Percentiles rank a stretch among this genome's conserved stretches.
Conservation (phyloP, 1,140 invertebrate genomes). For the Brachionus sp. region DNA sequence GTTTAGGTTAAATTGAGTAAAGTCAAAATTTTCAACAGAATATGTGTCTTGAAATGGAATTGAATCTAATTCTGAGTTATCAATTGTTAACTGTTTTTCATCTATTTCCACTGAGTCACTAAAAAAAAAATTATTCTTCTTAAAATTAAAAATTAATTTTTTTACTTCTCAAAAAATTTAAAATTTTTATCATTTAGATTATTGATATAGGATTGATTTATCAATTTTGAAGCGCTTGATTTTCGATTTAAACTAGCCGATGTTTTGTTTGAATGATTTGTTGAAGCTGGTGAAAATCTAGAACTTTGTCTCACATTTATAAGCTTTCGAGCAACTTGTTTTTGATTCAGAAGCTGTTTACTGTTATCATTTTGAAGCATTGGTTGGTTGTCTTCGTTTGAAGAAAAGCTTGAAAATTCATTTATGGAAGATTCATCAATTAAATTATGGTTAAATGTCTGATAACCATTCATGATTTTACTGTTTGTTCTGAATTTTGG, state of each 20-base stretch:
- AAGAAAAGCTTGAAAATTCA: not conserved
- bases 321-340: conserved; percentile 15
- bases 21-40: not conserved
- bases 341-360: not conserved
- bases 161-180: conserved; percentile 3
- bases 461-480: not conserved
- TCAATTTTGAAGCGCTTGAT: not conserved
- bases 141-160: not conserved
- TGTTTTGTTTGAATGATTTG: not conserved
- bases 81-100: not conserved
- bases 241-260: not conserved
- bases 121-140: not conserved
- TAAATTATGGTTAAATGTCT: not conserved
- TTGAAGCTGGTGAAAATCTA: conserved; percentile 8
- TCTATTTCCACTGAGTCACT: not conserved
- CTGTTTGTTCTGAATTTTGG: not conserved
- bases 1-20: not conserved
- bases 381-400: not conserved
- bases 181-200: conserved; percentile 4
- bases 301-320: conserved; percentile 6
- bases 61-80: not conserved
- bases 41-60: not conserved
- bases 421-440: not conserved
- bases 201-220: not conserved
- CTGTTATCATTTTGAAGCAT: not conserved